Evolutionary conservation across 2,888 invertebrate genomes (phyloP).

Genomic region (Polymixis flavicincta): DNA sequence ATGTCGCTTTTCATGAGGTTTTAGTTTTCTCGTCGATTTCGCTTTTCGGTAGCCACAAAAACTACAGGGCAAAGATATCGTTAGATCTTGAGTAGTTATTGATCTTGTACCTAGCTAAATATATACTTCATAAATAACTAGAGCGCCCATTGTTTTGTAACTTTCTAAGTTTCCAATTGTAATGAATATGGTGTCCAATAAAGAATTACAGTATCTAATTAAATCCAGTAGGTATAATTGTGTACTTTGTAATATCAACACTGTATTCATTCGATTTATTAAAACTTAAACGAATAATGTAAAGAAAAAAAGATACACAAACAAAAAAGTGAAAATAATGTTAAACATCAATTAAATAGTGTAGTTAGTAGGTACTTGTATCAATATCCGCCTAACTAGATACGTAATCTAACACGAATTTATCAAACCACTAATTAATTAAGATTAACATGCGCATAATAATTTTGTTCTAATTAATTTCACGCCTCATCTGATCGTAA

Average conservation of each 20-base stretch:
- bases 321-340: no score
- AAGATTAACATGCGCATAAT: conserved; percentile 54
- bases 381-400: conserved; percentile 11
- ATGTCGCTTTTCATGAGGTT: no score
- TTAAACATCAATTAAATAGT: no score
- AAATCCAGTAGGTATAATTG: neutral
- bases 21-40: no score
- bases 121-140: neutral
- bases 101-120: neutral
- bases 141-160: neutral
- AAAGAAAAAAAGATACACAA: no score
- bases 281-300: no score
- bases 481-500: conserved; percentile 32
- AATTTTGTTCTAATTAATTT: conserved; percentile 47
- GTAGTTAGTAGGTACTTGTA: neutral
- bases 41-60: no score
- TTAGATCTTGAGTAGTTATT: no score
- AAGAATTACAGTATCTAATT: neutral
- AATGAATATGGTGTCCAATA: neutral
- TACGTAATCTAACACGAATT: conserved; percentile 1
- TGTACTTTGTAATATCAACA: neutral
- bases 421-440: conserved; percentile 46
- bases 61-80: no score
- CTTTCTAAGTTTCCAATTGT: conserved; percentile 27
- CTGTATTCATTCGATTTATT: neutral